These are phyloP conservation scores for Odobenus rosmarus DNA, from an alignment of 2,113 vertebrate genomes.

Conservation along the genomic window DNA sequence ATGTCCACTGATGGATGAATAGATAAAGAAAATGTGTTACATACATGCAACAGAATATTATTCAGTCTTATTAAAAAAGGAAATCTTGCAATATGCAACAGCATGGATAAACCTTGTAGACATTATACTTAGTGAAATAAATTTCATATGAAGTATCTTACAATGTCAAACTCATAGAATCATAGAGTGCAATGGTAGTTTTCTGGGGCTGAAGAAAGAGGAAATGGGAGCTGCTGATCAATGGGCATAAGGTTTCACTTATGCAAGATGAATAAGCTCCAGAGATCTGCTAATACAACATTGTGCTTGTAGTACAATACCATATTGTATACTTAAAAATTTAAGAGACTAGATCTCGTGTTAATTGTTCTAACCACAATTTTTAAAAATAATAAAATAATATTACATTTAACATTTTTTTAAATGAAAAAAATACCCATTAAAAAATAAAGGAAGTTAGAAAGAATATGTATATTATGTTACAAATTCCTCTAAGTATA, in stretches of 20 bases:
- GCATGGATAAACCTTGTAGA: neutral
- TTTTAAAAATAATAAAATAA: neutral
- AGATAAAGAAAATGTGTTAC: neutral
- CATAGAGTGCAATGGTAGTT: neutral
- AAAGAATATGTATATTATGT: neutral
- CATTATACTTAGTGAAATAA: neutral
- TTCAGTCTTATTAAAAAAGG: neutral
- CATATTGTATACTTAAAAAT: neutral
- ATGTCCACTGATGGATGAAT: neutral
- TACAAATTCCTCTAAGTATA: neutral
- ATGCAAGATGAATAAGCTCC: neutral
- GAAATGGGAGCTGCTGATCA: neutral
- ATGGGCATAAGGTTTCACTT: neutral
- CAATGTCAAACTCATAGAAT: neutral
- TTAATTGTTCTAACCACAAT: neutral
- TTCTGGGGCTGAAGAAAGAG: neutral
- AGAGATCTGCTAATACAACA: neutral
- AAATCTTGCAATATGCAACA: neutral
- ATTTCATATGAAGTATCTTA: neutral
- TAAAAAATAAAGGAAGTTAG: neutral
- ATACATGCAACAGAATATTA: neutral
- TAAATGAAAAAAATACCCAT: neutral
- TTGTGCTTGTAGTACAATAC: neutral
- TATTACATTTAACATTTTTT: neutral
- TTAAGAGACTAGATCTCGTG: neutral